Base-by-base conservation (phyloP, 2,797 vertebrate species). In the Cynopterus sphinx region DNA sequence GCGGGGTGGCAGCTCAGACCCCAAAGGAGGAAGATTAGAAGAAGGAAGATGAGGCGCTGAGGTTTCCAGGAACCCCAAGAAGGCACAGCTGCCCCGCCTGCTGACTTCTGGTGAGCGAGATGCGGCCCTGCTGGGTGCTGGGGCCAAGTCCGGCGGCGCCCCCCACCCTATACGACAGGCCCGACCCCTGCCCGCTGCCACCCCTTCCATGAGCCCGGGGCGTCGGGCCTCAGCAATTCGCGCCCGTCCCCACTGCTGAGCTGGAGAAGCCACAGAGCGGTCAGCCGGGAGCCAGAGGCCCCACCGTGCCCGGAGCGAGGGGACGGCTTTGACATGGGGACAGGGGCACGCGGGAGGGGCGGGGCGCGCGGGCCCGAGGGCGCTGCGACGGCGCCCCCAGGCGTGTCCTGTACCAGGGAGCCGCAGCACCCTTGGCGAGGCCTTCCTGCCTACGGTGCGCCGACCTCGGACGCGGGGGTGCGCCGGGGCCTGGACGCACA, bases 401-500 rank as follows among this genome's bases (percentile, higher is more conserved):
- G n/a, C n/a, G 15, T 41, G 24, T 10, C 46, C 51, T 41, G 7
- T 13, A 22, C 17, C n/a, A n/a, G n/a, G n/a, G n/a, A n/a, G n/a
- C n/a, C n/a, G n/a, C n/a, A n/a, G n/a, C n/a, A n/a, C n/a, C n/a
- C n/a, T n/a, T n/a, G n/a, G n/a, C n/a, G n/a, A n/a, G n/a, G n/a
- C n/a, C n/a, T n/a, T n/a, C n/a, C n/a, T n/a, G n/a, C n/a, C n/a
- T n/a, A n/a, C n/a, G n/a, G n/a, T n/a, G n/a, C n/a, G n/a, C n/a
- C n/a, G n/a, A n/a, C n/a, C n/a, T n/a, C n/a, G n/a, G n/a, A n/a
- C n/a, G n/a, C n/a, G n/a, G n/a, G n/a, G n/a, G 91, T 94, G 61
- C 88, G 53, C 96, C 90, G 88, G 97, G 96, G 46, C 67, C 10
- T 61, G 5, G 70, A 26, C 41, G 61, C 2, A 33, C 24, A 15